These are phyloP conservation scores for Sebastes minor DNA, from an alignment of 2,797 vertebrate genomes.

Conservation along the genomic window DNA sequence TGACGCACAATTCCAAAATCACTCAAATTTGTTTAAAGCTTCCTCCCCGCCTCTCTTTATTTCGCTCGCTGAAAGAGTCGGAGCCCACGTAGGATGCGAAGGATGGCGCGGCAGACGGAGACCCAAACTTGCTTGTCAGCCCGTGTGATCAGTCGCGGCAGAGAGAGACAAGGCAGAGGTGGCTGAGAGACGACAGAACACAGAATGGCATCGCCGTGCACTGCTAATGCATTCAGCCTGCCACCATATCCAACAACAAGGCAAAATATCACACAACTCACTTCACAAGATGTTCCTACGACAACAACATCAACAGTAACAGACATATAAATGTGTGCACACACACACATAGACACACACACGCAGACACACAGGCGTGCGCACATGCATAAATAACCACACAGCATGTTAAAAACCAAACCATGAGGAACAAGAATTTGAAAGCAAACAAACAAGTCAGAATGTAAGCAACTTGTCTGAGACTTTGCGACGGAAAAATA, in stretches of 20 bases:
- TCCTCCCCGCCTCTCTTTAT: conserved; percentile 49
- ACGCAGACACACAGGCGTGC: conserved; percentile 60
- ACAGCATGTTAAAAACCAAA: conserved; percentile 65
- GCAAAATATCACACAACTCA: conserved; percentile 77
- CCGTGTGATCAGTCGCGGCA: conserved; percentile 77
- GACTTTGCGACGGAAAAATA: conserved; percentile 65
- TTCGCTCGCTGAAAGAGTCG: conserved; percentile 58
- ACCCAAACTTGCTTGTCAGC: conserved; percentile 81
- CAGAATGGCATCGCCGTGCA: conserved; percentile 66
- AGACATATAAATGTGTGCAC: conserved; percentile 51
- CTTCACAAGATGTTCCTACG: conserved; percentile 79
- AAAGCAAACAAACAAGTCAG: conserved; percentile 76
- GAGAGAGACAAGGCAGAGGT: conserved; percentile 75
- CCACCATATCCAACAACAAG: conserved; percentile 80
- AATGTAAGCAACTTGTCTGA: conserved; percentile 71
- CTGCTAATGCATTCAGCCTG: conserved; percentile 80
- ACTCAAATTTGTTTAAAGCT: conserved; percentile 66
- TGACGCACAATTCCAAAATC: conserved; percentile 53
- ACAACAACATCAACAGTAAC: conserved; percentile 74
- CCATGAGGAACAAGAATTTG: conserved; percentile 64
- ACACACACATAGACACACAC: conserved; percentile 17
- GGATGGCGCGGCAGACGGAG: conserved; percentile 67
- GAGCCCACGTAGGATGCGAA: conserved; percentile 57
- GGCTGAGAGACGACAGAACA: conserved; percentile 78
- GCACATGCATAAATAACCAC: conserved; percentile 75